These are phyloP conservation scores for Sebastes nivosus DNA, from an alignment of 2,797 vertebrate genomes.

Conservation along the genomic window DNA sequence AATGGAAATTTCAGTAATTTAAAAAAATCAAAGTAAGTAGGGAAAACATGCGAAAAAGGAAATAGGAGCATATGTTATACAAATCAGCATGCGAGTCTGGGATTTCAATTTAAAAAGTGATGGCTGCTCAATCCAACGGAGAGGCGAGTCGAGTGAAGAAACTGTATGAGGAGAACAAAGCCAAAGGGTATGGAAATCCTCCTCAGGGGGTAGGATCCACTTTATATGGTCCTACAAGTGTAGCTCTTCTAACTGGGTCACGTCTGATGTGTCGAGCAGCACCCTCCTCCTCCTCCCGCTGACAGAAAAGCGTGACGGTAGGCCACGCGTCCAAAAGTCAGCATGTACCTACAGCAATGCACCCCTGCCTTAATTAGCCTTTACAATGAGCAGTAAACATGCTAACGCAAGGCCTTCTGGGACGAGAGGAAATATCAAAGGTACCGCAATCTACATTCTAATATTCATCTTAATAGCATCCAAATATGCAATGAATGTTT, in stretches of 20 bases:
- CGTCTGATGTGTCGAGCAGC: slow-evolving; percentile 65
- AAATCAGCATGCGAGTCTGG: slow-evolving; percentile 12
- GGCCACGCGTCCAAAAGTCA: slow-evolving; percentile 41
- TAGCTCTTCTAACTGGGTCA: slow-evolving; percentile 75
- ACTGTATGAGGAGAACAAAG: slow-evolving; percentile 45
- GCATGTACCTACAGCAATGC: slow-evolving; percentile 27
- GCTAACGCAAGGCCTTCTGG: slow-evolving; percentile 28
- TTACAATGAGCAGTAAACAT: slow-evolving; percentile 53
- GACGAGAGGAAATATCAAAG: slow-evolving; percentile 41
- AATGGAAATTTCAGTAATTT: not conserved
- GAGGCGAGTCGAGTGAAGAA: slow-evolving; percentile 22
- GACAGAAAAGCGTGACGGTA: slow-evolving; percentile 35
- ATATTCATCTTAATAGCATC: slow-evolving; percentile 61
- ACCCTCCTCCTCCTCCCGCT: slow-evolving; percentile 41
- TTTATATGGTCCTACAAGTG: slow-evolving; percentile 61
- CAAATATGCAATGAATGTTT: slow-evolving; percentile 70
- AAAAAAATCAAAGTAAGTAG: not conserved
- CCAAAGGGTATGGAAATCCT: slow-evolving; percentile 60
- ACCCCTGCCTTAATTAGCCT: slow-evolving; percentile 43
- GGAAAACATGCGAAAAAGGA: not conserved
- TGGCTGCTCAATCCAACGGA: slow-evolving; percentile 16
- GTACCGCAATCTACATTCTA: slow-evolving; percentile 13
- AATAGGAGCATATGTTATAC: not conserved
- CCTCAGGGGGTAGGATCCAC: slow-evolving; percentile 62
- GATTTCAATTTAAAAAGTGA: slow-evolving; percentile 36